Evolutionary conservation across 2,797 vertebrate genomes (phyloP).

Genomic region (Pseudochirops corinnae): DNA sequence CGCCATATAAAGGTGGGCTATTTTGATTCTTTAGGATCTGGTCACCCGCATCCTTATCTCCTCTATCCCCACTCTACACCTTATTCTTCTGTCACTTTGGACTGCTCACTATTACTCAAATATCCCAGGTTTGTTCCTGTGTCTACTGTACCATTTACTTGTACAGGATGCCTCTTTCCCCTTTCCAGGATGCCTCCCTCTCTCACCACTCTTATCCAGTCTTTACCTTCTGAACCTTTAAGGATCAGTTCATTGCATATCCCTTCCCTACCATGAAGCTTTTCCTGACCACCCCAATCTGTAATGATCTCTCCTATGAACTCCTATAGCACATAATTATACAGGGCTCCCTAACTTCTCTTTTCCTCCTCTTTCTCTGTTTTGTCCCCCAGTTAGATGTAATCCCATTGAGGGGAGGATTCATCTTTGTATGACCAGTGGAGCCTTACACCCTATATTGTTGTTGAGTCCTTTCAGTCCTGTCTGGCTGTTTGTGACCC

Average conservation of each 20-base stretch:
- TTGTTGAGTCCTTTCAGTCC: neutral
- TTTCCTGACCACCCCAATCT: neutral
- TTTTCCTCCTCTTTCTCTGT: neutral
- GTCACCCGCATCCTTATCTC: neutral
- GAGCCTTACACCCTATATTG: neutral
- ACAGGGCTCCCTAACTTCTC: neutral
- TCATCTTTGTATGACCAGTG: neutral
- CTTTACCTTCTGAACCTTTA: neutral
- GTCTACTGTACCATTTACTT: neutral
- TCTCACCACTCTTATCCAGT: neutral
- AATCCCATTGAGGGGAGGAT: neutral
- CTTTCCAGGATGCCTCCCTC: neutral
- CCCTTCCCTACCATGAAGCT: neutral
- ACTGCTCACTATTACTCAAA: neutral
- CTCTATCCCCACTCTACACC: neutral
- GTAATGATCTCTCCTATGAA: neutral
- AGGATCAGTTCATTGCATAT: neutral
- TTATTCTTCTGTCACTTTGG: neutral
- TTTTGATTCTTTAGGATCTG: neutral
- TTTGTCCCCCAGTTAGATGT: neutral
- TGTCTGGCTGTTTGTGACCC: neutral
- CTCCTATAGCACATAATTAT: neutral
- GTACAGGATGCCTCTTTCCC: neutral
- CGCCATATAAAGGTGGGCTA: neutral
- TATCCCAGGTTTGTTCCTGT: neutral